These are phyloP conservation scores for Mactromeris polynyma DNA, from an alignment of 2,888 invertebrate genomes.

Conservation along the genomic window DNA sequence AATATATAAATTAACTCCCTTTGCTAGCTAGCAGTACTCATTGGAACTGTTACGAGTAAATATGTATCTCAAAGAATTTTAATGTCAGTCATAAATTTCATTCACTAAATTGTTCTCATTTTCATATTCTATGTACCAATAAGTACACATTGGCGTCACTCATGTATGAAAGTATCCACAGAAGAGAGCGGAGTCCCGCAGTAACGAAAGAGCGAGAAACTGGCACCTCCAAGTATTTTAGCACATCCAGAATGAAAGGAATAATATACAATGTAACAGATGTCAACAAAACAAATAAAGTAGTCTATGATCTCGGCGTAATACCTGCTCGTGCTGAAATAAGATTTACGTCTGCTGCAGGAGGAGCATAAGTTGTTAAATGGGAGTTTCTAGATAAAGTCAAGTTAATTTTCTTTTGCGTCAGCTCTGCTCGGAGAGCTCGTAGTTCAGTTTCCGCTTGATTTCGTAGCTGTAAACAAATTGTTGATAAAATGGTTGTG, in stretches of 20 bases:
- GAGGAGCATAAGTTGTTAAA: constrained; percentile 74
- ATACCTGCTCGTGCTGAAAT: constrained; percentile 60
- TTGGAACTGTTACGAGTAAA: neutral
- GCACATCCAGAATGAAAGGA: neutral
- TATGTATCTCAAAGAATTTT: too few species aligned
- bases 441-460: constrained; percentile 88
- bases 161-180: neutral
- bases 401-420: constrained; percentile 88
- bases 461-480: constrained; percentile 87
- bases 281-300: neutral
- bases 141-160: neutral
- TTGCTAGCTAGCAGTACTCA: neutral
- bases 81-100: too few species aligned
- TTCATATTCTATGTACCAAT: neutral
- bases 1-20: neutral
- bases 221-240: constrained; percentile 23
- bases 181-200: neutral
- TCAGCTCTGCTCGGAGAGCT: constrained; percentile 88
- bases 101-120: neutral
- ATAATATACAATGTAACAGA: neutral
- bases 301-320: constrained; percentile 64
- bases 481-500: neutral
- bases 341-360: constrained; percentile 65
- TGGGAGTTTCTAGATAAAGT: constrained; percentile 87
- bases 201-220: neutral